Conservation (phyloP, 2,797 vertebrate genomes). For the Sciurus carolinensis region DNA sequence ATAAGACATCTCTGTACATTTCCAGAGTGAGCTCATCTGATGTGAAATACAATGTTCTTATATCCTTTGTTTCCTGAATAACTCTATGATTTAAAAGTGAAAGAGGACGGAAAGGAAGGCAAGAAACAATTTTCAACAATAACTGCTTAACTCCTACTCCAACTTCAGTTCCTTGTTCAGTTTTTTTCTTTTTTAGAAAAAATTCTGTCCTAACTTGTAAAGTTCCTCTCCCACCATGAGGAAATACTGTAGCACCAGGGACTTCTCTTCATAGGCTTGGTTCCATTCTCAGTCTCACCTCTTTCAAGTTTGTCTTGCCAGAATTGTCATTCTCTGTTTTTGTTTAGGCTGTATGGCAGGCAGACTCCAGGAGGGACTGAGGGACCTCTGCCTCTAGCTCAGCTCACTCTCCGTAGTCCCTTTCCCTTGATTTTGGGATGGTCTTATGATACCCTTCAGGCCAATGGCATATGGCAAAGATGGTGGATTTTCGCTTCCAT, state of each 20-base stretch:
- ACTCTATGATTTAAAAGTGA: conserved; percentile 35
- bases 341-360: background rate
- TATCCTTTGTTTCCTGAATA: conserved; percentile 68
- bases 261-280: background rate
- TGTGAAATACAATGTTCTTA: conserved; percentile 47
- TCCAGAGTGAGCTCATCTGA: conserved; percentile 48
- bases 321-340: background rate
- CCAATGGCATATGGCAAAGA: background rate
- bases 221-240: background rate
- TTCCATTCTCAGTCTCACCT: background rate
- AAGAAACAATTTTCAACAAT: conserved; percentile 44
- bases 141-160: background rate
- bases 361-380: background rate
- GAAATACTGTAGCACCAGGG: background rate
- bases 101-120: background rate
- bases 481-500: background rate
- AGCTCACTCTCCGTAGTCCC: background rate
- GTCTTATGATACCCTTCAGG: background rate
- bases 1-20: background rate
- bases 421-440: background rate
- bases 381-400: background rate
- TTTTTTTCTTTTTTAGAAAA: conserved; percentile 32
- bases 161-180: background rate
- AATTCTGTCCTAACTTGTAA: background rate
- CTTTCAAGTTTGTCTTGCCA: background rate